Evolutionary conservation across 2,113 vertebrate species (phyloP).

Genomic region (Zosterops borbonicus): DNA sequence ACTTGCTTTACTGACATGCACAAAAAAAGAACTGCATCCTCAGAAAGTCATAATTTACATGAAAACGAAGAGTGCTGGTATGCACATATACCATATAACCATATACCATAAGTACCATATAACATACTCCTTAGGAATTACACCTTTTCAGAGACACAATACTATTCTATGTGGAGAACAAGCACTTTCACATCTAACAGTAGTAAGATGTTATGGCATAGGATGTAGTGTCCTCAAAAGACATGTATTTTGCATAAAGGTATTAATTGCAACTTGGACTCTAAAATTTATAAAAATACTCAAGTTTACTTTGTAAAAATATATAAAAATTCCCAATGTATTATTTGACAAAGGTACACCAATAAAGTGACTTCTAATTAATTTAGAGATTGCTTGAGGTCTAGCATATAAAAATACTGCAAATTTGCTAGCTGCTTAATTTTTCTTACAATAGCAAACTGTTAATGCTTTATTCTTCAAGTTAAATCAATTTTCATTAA

Average conservation of each 20-base stretch:
- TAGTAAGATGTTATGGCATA: not conserved
- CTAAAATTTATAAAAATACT: not conserved
- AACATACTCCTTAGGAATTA: not conserved
- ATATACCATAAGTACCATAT: not conserved
- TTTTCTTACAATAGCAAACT: not conserved
- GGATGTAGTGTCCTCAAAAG: not conserved
- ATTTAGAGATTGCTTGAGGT: not conserved
- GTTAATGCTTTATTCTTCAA: not conserved
- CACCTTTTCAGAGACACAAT: not conserved
- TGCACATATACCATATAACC: not conserved
- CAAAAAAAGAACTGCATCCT: not conserved
- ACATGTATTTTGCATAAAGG: not conserved
- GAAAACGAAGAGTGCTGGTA: not conserved
- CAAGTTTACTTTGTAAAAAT: not conserved
- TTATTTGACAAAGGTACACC: not conserved
- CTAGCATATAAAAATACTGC: not conserved
- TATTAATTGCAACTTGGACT: constrained; percentile 1
- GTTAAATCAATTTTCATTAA: constrained; percentile 1
- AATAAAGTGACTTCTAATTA: not conserved
- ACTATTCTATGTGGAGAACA: not conserved
- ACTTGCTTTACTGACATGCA: not conserved
- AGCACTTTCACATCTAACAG: not conserved
- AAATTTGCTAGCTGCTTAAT: not conserved
- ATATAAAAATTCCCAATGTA: not conserved
- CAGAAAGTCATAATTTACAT: not conserved